phyloP scores from a whole-genome alignment of 1,140 invertebrate genomes.

The Carposina sasakii region DNA sequence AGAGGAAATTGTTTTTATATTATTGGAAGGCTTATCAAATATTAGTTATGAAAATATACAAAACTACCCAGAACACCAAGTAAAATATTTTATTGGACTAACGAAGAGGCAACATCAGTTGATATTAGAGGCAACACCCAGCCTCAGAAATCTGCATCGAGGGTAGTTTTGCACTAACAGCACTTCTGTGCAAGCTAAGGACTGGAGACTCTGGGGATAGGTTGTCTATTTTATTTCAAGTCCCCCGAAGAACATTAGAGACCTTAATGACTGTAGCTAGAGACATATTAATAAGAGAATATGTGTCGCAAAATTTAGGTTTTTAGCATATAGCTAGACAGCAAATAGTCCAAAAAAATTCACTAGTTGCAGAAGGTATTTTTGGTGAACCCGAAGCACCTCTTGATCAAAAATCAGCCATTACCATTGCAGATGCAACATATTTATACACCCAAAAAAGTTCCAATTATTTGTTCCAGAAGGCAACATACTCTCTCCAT shows the following conservation, averaged over 20 bases:
- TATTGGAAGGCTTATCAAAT: conserved; percentile 12
- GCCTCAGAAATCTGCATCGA: conserved; percentile 15
- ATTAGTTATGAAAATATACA: conserved; percentile 18
- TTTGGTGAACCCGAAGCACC: conserved; percentile 21
- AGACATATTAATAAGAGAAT: conserved; percentile 15
- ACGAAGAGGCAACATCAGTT: conserved; percentile 13
- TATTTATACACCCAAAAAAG: conserved; percentile 19
- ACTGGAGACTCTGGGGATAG: conserved; percentile 23
- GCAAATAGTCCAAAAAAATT: conserved; percentile 17
- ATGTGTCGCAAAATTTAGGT: conserved; percentile 21
- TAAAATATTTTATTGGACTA: conserved; percentile 14
- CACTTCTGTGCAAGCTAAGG: conserved; percentile 17
- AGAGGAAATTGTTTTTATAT: conserved; percentile 15
- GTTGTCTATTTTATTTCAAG: conserved; percentile 18
- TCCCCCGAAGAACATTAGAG: conserved; percentile 19
- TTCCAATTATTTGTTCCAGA: conserved; percentile 20
- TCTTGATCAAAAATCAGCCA: conserved; percentile 13
- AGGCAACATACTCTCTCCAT: conserved; percentile 16
- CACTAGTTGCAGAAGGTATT: conserved; percentile 17
- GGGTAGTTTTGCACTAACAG: conserved; percentile 20
- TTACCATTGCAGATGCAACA: conserved; percentile 20
- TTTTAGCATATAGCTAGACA: conserved; percentile 18
- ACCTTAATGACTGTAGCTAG: conserved; percentile 16
- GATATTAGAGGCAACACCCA: conserved; percentile 13
- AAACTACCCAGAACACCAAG: conserved; percentile 16